These are phyloP conservation scores for Drosophila tani DNA, from an alignment of 1,140 invertebrate species.

Conservation along the genomic window DNA sequence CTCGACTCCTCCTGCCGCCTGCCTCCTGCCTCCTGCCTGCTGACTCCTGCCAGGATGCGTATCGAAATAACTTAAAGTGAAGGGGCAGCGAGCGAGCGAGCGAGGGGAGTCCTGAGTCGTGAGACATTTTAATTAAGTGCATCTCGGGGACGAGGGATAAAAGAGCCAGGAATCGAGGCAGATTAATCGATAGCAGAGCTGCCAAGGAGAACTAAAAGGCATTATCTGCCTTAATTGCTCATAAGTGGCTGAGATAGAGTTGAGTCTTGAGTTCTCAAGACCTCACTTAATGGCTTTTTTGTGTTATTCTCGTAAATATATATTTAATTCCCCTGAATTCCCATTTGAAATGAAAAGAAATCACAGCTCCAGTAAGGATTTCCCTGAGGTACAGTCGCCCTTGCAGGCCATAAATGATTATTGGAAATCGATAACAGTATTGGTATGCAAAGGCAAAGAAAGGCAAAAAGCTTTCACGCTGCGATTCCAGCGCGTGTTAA, in stretches of 20 bases:
- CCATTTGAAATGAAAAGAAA: not conserved
- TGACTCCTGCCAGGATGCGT: constrained; percentile 18
- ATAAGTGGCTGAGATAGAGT: constrained; percentile 10
- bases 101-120: not conserved
- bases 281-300: not conserved
- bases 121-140: constrained; percentile 64
- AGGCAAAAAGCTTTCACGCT: constrained; percentile 8
- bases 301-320: not conserved
- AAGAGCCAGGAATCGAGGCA: constrained; percentile 5
- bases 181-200: constrained; percentile 22
- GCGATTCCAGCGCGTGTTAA: constrained; percentile 16
- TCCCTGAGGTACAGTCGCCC: not conserved
- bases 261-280: not conserved
- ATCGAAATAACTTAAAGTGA: constrained; percentile 53
- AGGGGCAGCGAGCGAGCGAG: not conserved
- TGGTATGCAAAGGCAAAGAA: not conserved
- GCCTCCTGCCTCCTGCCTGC: not conserved
- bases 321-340: not conserved
- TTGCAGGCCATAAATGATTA: constrained; percentile 9
- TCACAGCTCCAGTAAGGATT: not conserved
- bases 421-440: constrained; percentile 28
- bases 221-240: constrained; percentile 20
- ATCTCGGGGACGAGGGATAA: constrained; percentile 20
- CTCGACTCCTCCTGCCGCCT: not conserved
- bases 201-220: not conserved